These are phyloP conservation scores for Drosophila macrospina DNA, from an alignment of 2,888 invertebrate species.

Conservation along the genomic window DNA sequence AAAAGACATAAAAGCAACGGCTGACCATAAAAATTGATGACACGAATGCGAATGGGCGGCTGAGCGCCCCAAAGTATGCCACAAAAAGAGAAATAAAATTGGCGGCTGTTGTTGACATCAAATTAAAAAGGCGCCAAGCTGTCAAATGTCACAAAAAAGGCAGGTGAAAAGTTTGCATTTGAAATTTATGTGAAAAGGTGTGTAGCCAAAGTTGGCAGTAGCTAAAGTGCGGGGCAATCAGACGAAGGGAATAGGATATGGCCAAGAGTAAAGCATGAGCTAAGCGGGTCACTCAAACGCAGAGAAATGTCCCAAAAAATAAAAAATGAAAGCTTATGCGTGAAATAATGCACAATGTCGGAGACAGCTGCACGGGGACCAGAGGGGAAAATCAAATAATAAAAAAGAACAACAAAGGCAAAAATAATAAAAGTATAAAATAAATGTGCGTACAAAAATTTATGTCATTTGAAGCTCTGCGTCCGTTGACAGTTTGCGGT, in stretches of 20 bases:
- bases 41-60: slow-evolving; percentile 33
- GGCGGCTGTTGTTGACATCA: slow-evolving; percentile 50
- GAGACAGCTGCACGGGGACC: background rate
- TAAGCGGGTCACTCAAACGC: slow-evolving; percentile 50
- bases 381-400: slow-evolving; percentile 40
- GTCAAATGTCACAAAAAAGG: slow-evolving; percentile 68
- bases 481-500: slow-evolving; percentile 52
- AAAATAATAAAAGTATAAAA: slow-evolving; percentile 49
- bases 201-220: background rate
- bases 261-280: slow-evolving; percentile 32
- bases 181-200: slow-evolving; percentile 50
- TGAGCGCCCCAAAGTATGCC: slow-evolving; percentile 54
- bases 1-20: slow-evolving; percentile 47
- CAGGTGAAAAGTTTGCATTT: slow-evolving; percentile 54
- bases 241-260: slow-evolving; percentile 47
- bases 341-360: slow-evolving; percentile 56
- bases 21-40: slow-evolving; percentile 67
- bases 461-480: slow-evolving; percentile 57
- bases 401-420: slow-evolving; percentile 18
- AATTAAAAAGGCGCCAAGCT: slow-evolving; percentile 73
- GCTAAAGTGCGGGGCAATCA: slow-evolving; percentile 31
- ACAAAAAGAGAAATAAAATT: slow-evolving; percentile 64
- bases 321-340: slow-evolving; percentile 47
- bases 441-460: slow-evolving; percentile 56
- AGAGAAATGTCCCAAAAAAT: slow-evolving; percentile 30